A percentile compares a stretch with the other conserved stretches of the same genome.
phyloP scores from a whole-genome alignment of 2,797 vertebrate species.

The Neostethus bicornis region DNA sequence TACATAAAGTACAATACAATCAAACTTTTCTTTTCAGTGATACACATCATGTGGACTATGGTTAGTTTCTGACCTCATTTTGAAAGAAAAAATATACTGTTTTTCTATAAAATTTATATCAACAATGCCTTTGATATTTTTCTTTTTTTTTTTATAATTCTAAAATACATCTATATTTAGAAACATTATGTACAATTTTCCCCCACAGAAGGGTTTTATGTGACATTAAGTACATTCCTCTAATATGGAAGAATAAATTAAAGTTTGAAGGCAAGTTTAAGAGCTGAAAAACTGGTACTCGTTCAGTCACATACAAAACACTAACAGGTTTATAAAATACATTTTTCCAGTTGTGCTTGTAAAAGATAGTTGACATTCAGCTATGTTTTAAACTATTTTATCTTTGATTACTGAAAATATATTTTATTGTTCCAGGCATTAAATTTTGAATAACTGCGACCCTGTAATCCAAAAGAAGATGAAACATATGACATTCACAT shows the following conservation, averaged over 20 bases:
- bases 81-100: slow-evolving; percentile 78
- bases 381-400: background rate
- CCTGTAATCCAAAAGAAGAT: slow-evolving; percentile 4
- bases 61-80: slow-evolving; percentile 74
- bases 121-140: slow-evolving; percentile 59
- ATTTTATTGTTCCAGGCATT: slow-evolving; percentile 17
- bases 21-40: slow-evolving; percentile 34
- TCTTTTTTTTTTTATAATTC: slow-evolving; percentile 72
- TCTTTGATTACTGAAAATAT: slow-evolving; percentile 9
- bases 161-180: slow-evolving; percentile 85
- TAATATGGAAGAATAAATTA: slow-evolving; percentile 83
- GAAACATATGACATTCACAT: slow-evolving; percentile 9
- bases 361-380: slow-evolving; percentile 32
- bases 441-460: slow-evolving; percentile 5
- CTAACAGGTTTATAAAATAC: slow-evolving; percentile 12
- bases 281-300: slow-evolving; percentile 50
- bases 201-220: slow-evolving; percentile 59
- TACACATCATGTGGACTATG: slow-evolving; percentile 48
- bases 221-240: slow-evolving; percentile 78
- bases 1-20: slow-evolving; percentile 48
- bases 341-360: slow-evolving; percentile 40
- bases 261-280: slow-evolving; percentile 59
- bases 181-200: slow-evolving; percentile 74
- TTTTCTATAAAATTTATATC: slow-evolving; percentile 75
- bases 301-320: slow-evolving; percentile 11